These are phyloP conservation scores for Megalops cyprinoides DNA, from an alignment of 2,797 vertebrate genomes.

Conservation along the genomic window DNA sequence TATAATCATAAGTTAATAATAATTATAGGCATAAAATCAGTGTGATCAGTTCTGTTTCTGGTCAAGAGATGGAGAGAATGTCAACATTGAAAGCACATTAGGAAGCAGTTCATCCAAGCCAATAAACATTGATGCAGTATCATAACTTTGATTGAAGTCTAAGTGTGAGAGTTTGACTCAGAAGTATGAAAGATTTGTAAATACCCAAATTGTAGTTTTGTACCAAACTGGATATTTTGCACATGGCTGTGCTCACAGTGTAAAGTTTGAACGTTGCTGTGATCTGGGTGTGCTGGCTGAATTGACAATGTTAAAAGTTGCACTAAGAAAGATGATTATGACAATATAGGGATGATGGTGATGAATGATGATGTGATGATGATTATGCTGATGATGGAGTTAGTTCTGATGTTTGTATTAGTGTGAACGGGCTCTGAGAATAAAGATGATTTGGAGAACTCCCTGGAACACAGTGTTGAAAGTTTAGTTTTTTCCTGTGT, in stretches of 20 bases:
- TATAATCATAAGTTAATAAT: no score
- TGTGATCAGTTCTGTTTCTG: background rate
- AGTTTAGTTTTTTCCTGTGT: slow-evolving; percentile 20
- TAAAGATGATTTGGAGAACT: slow-evolving; percentile 78
- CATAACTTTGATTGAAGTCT: background rate
- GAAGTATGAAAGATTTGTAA: background rate
- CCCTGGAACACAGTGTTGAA: slow-evolving; percentile 20
- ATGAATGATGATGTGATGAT: slow-evolving; percentile 41
- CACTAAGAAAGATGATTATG: slow-evolving; percentile 42
- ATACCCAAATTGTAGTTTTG: slow-evolving; percentile 35
- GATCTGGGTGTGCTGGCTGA: slow-evolving; percentile 45
- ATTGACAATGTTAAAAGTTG: slow-evolving; percentile 44
- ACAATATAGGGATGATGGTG: slow-evolving; percentile 12
- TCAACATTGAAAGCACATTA: slow-evolving; percentile 37
- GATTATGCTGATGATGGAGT: slow-evolving; percentile 46
- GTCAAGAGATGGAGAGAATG: background rate
- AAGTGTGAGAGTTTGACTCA: slow-evolving; percentile 12
- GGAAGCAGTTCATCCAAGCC: slow-evolving; percentile 44
- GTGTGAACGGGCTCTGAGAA: slow-evolving; percentile 74
- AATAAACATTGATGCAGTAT: background rate
- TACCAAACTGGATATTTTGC: slow-evolving; percentile 52
- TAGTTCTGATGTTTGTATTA: slow-evolving; percentile 59
- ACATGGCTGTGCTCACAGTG: slow-evolving; percentile 41
- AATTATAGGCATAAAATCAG: background rate
- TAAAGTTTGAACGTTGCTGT: slow-evolving; percentile 42